Base-by-base conservation (phyloP, 2,888 invertebrate genomes). In the Leptura quadrifasciata region DNA sequence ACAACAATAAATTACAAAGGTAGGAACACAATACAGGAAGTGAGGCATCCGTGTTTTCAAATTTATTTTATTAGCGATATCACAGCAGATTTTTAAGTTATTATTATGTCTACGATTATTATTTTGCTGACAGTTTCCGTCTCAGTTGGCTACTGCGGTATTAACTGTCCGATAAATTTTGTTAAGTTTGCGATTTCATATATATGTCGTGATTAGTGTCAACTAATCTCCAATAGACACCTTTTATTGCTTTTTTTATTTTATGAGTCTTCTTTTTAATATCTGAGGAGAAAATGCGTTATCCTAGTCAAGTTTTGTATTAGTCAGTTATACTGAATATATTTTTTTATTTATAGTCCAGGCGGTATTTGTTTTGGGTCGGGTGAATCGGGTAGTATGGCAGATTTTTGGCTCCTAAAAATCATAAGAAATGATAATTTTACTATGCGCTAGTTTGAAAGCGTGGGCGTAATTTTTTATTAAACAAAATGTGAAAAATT, bases 121-220 rank as follows among this genome's bases (percentile, higher is more conserved):
- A 69, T 69, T 39, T 58, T 58, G 69, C 69, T 69, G 69, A 69
- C 69, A 69, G 69, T 17, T 69, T 58, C 58, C 58, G 69, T 69
- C 69, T n/a, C 21, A 58, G 58, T 47, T 39, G 18, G 24, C 58
- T 31, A 35, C 39, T 35, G 17, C n/a, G n/a, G 2, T n/a, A 35
- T 18, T 27, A 31, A 60, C 17, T 17, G 60, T 2, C 39, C 58
- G 69, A 69, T 69, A 69, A 58, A 69, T 69, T 18, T 69, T 18
- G 69, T 18, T 58, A 57, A 58, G 58, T n/a, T 31, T 10, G 35
- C 55, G n/a, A 20, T 10, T 69, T 69, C 55, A 54, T n/a, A n/a
- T 24, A 18, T 21, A 39, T 18, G 31, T 68, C 17, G 31, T 24
- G 8, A 55, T 55, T 31, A 10, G 9, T 69, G 21, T 39, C 58